A percentile compares a stretch with the other conserved stretches of the same genome.
Evolutionary conservation across 2,113 vertebrate genomes (phyloP).

Genomic region (Macquaria australasica): DNA sequence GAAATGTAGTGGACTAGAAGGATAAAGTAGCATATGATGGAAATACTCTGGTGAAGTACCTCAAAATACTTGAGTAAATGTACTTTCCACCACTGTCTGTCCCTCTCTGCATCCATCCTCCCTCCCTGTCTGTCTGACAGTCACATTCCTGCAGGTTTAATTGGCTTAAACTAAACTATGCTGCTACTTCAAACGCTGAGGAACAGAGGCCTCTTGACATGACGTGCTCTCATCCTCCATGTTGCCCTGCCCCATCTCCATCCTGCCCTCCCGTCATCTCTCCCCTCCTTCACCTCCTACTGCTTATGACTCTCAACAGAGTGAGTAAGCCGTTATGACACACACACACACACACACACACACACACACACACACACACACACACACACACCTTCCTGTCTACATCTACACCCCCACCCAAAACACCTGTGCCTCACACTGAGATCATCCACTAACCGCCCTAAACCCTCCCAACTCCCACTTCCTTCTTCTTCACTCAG

Average conservation of each 20-base stretch:
- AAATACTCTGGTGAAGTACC: background rate
- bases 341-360: background rate
- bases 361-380: background rate
- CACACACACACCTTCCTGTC: background rate
- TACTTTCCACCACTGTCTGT: constrained; percentile 11
- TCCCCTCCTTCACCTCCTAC: constrained; percentile 17
- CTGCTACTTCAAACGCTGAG: constrained; percentile 56
- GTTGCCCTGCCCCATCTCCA: constrained; percentile 43
- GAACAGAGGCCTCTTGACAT: constrained; percentile 65
- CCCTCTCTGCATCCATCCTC: background rate
- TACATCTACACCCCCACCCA: constrained; percentile 16
- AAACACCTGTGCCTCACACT: constrained; percentile 60
- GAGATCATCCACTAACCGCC: constrained; percentile 39
- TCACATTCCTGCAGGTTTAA: constrained; percentile 75
- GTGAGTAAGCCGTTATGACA: constrained; percentile 40
- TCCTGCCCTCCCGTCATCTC: constrained; percentile 31
- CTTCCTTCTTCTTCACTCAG: constrained; percentile 43
- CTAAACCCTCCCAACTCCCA: constrained; percentile 6
- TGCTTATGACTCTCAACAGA: constrained; percentile 47
- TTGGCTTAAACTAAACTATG: constrained; percentile 71
- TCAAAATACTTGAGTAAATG: background rate
- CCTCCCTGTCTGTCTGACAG: constrained; percentile 32
- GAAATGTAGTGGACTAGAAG: background rate
- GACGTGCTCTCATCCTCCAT: constrained; percentile 40
- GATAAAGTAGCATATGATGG: background rate